These are phyloP conservation scores for Eubasilissa splendida DNA, from an alignment of 2,888 invertebrate species.

Conservation along the genomic window DNA sequence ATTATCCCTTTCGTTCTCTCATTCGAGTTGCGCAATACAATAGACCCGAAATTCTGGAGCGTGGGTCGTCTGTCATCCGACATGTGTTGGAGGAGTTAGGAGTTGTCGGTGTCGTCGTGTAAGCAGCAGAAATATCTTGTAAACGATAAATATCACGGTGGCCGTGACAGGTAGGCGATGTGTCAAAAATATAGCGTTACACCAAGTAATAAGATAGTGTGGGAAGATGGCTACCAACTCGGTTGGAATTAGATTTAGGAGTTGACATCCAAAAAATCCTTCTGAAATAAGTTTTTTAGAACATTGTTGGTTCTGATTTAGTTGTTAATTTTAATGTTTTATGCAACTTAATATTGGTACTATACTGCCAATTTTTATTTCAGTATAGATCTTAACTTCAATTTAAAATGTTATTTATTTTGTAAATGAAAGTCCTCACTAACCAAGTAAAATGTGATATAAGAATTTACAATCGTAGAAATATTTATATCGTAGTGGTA, in stretches of 20 bases:
- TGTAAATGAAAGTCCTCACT: too few species aligned
- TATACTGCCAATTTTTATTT: too few species aligned
- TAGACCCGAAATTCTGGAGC: slow-evolving; percentile 22
- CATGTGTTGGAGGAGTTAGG: slow-evolving; percentile 38
- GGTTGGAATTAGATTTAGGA: slow-evolving; percentile 19
- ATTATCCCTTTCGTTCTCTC: slow-evolving; percentile 34
- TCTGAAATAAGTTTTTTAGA: slow-evolving; percentile 2
- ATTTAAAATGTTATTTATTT: too few species aligned
- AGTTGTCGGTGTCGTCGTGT: slow-evolving; percentile 40
- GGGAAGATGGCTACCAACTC: slow-evolving; percentile 11
- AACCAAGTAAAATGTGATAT: too few species aligned
- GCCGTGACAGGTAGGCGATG: slow-evolving; percentile 41
- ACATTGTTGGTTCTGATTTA: background rate
- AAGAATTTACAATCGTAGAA: too few species aligned
- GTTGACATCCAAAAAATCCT: slow-evolving; percentile 32
- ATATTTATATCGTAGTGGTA: too few species aligned
- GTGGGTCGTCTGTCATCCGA: slow-evolving; percentile 45
- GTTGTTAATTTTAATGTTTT: background rate
- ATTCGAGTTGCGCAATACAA: slow-evolving; percentile 23
- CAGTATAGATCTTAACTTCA: too few species aligned
- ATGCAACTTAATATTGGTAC: too few species aligned
- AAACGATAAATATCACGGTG: slow-evolving; percentile 46
- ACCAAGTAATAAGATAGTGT: slow-evolving; percentile 53
- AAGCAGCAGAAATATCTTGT: slow-evolving; percentile 30
- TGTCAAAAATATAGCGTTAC: slow-evolving; percentile 54